A percentile compares a stretch with the other conserved stretches of the same genome.
Conservation (phyloP, 2,113 vertebrate species). For the Anarhynchus alexandrinus region DNA sequence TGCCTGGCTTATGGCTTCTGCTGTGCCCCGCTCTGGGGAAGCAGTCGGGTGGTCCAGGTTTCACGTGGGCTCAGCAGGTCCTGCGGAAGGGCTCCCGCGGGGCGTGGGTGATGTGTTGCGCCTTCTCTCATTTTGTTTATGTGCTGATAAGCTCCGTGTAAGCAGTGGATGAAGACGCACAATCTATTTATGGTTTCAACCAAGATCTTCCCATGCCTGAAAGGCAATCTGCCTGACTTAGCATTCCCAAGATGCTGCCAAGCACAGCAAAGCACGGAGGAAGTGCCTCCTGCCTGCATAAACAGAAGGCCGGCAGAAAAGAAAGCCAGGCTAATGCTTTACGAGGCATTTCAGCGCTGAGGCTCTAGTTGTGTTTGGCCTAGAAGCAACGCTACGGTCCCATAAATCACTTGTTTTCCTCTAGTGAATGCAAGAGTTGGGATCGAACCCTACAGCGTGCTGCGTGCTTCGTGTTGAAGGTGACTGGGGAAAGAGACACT, state of each 20-base stretch:
- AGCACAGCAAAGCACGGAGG: slow-evolving; percentile 36
- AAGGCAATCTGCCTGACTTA: slow-evolving; percentile 42
- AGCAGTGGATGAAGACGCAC: background rate
- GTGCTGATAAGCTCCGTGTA: background rate
- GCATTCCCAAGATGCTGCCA: slow-evolving; percentile 42
- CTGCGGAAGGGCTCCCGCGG: background rate
- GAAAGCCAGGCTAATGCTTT: background rate
- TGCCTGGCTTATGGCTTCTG: background rate
- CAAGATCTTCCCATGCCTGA: slow-evolving; percentile 41
- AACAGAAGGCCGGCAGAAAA: background rate
- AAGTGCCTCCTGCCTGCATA: slow-evolving; percentile 23
- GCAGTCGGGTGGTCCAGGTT: accelerated
- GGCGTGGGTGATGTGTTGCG: background rate
- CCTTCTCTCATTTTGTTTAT: background rate
- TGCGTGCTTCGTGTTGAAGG: background rate
- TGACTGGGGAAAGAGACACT: background rate
- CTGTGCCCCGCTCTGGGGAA: background rate
- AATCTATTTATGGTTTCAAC: slow-evolving; percentile 33
- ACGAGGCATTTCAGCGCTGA: background rate
- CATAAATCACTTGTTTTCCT: background rate
- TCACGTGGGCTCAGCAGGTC: accelerated
- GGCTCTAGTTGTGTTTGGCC: background rate
- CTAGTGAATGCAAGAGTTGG: background rate
- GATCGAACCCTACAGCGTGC: background rate
- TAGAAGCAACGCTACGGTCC: background rate